Evolutionary conservation across 2,888 invertebrate species (phyloP), one percentile per base, ranked within the genome.

Genomic region (Brachyopa scutellaris): DNA sequence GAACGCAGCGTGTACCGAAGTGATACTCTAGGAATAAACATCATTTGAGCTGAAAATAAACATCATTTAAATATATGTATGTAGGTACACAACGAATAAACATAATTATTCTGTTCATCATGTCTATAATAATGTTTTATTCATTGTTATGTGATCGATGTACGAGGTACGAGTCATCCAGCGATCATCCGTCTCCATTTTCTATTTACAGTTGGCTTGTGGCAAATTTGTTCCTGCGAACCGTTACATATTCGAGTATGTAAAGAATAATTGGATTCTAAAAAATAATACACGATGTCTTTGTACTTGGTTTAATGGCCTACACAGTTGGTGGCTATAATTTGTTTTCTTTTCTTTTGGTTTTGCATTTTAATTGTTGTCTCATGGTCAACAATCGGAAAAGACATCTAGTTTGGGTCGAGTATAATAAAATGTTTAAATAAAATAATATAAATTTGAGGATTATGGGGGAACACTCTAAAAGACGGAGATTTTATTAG

Each of bases 101-200:
- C 67, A 74, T 62, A 62, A 80, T 73, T 67, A 21, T 47, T 61
- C 55, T 55, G 66, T 74, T 79, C 66, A 79, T 67, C 40, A 38
- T 55, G 19, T 80, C 38, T 33, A 61, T 57, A 61, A 77, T 26
- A 62, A 23, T 45, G 31, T 61, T 67, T 59, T 51, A 66, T 64
- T 49, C 45, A 42, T 59, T 66, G 64, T 62, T 62, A 49, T 76
- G 42, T 62, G 80, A 80, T 69, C 61, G 67, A 80, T 80, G 55
- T 21, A 57, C 23, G 26, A 3, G 4, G 26, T 26, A 26, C 6
- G 3, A 49, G 13, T 33, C 62, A 33, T 66, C 61, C 53, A 33
- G 19, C 13, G 19, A 7, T 23, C 13, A 11, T 21, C 13, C 26
- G 13, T 40, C 6, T 1, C 6, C 26, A 36, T 11, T 15, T 4